A percentile compares a stretch with the other conserved stretches of the same genome.
phyloP scores from a whole-genome alignment of 2,797 vertebrate species.

The Rallus crepitans region DNA sequence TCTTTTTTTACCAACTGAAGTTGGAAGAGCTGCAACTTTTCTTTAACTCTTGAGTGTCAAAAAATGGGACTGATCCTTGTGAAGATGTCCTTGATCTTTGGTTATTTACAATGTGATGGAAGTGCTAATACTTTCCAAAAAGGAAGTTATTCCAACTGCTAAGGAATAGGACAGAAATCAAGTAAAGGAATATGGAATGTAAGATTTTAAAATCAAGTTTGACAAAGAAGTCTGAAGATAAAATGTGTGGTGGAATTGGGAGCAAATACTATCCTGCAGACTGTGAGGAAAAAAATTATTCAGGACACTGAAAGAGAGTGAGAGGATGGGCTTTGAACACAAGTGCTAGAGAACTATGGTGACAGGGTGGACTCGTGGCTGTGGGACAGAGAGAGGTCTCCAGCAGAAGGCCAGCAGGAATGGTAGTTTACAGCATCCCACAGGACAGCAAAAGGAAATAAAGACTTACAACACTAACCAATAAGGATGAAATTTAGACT shows the following conservation, averaged over 20 bases:
- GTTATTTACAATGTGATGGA: neutral
- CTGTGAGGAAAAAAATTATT: neutral
- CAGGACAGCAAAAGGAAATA: neutral
- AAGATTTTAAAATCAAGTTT: neutral
- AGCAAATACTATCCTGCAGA: neutral
- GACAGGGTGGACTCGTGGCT: accelerated
- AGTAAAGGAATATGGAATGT: neutral
- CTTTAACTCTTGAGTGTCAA: neutral
- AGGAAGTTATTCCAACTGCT: neutral
- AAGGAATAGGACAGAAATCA: neutral
- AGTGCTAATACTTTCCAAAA: neutral
- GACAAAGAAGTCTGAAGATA: neutral
- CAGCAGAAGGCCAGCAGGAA: neutral
- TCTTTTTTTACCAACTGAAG: neutral
- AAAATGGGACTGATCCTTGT: neutral
- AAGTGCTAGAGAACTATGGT: neutral
- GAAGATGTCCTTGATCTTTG: neutral
- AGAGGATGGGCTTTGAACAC: neutral
- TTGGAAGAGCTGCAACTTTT: neutral
- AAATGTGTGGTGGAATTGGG: neutral
- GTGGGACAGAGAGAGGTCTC: neutral
- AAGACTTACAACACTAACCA: neutral
- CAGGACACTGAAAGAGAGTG: neutral
- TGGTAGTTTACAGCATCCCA: neutral
- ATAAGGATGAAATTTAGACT: neutral